phyloP scores from a whole-genome alignment of 2,797 vertebrate species.

The Distichodus sexfasciatus region DNA sequence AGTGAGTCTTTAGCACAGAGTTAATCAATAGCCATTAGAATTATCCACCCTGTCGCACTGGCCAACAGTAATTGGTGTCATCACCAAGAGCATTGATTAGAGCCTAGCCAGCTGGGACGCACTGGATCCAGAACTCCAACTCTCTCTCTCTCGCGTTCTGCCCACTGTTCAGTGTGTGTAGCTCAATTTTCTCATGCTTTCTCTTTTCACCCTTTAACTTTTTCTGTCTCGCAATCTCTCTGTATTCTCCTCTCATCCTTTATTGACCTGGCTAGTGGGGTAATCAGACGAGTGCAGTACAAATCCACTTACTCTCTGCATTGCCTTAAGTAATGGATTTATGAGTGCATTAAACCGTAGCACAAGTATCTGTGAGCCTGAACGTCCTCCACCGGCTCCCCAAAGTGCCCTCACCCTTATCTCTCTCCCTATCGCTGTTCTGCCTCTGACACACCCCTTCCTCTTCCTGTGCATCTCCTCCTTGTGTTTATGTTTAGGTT shows the following conservation, averaged over 20 bases:
- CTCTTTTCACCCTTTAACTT: not conserved
- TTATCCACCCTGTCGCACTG: slow-evolving; percentile 69
- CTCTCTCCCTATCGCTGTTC: slow-evolving; percentile 48
- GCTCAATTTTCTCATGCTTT: not conserved
- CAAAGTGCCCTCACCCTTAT: slow-evolving; percentile 1
- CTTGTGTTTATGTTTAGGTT: slow-evolving; percentile 9
- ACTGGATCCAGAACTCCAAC: slow-evolving; percentile 22
- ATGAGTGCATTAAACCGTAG: slow-evolving; percentile 74
- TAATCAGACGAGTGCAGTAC: slow-evolving; percentile 76
- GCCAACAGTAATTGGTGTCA: slow-evolving; percentile 72
- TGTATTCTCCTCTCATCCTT: slow-evolving; percentile 73
- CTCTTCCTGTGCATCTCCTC: slow-evolving; percentile 29
- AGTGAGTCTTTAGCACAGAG: slow-evolving; percentile 47
- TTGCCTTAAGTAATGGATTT: slow-evolving; percentile 83
- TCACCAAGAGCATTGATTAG: slow-evolving; percentile 58
- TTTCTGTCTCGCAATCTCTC: slow-evolving; percentile 62
- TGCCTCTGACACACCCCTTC: slow-evolving; percentile 45
- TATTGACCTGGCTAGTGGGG: slow-evolving; percentile 73
- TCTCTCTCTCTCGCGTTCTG: not conserved
- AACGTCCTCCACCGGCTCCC: slow-evolving; percentile 56
- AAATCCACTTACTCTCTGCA: slow-evolving; percentile 77
- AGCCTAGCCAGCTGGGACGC: slow-evolving; percentile 38
- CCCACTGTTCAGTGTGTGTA: not conserved
- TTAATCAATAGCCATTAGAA: slow-evolving; percentile 75
- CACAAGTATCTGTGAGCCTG: slow-evolving; percentile 72